Conservation (phyloP, 2,113 vertebrate species). For the Oryzias javanicus region DNA sequence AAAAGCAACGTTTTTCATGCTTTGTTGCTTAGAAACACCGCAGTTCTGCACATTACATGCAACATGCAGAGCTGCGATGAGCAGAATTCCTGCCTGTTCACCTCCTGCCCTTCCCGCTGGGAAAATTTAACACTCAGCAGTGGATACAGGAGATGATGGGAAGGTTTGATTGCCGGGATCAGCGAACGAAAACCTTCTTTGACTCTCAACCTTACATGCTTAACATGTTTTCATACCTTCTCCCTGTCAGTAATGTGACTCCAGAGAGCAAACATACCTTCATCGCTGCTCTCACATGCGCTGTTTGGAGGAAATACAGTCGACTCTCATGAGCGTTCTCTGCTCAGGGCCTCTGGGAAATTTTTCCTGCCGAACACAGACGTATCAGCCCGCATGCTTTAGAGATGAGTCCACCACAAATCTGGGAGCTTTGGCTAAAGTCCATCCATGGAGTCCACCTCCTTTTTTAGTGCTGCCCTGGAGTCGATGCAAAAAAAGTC, state of each 20-base stretch:
- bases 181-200: not conserved
- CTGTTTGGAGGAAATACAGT: not conserved
- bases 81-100: conserved; percentile 51
- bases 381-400: conserved; percentile 58
- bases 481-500: conserved; percentile 3
- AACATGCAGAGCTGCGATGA: conserved; percentile 32
- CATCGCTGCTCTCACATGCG: too few relatives aligned
- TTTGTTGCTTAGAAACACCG: conserved; percentile 17
- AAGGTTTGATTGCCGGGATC: not conserved
- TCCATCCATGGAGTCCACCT: conserved; percentile 34
- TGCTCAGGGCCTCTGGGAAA: conserved; percentile 19
- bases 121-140: conserved; percentile 17
- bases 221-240: not conserved
- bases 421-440: conserved; percentile 39
- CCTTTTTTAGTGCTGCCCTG: conserved; percentile 18
- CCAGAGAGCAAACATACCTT: not conserved
- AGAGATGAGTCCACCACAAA: conserved; percentile 49
- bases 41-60: conserved; percentile 33
- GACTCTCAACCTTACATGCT: not conserved
- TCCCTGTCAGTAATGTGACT: conserved; percentile 2
- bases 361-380: conserved; percentile 27
- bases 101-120: conserved; percentile 48
- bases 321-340: conserved; percentile 30
- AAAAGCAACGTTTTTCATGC: conserved; percentile 9
- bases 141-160: conserved; percentile 10